Conservation (phyloP, 2,113 vertebrate species). For the Oncorhynchus mykiss region DNA sequence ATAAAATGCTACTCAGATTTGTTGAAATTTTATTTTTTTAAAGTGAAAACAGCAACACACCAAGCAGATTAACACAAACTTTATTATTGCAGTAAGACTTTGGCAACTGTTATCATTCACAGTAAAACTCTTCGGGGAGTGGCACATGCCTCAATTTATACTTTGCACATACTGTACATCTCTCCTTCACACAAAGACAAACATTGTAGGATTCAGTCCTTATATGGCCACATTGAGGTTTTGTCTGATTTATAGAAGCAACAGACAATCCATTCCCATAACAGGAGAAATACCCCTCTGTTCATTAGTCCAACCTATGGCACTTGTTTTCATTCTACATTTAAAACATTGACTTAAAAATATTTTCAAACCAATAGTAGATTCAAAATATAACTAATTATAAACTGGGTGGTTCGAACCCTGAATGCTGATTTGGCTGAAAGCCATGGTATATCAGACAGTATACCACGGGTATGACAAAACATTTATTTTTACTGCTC, state of each 20-base stretch:
- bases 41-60: too few relatives aligned
- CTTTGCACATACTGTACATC: neutral
- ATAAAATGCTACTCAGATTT: too few relatives aligned
- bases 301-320: neutral
- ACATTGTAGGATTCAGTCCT: neutral
- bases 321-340: slow-evolving; percentile 5
- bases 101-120: slow-evolving; percentile 1
- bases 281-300: neutral
- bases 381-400: neutral
- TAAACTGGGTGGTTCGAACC: too few relatives aligned
- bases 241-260: too few relatives aligned
- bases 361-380: neutral
- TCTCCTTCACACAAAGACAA: neutral
- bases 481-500: too few relatives aligned
- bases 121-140: neutral
- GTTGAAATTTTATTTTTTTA: too few relatives aligned
- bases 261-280: neutral
- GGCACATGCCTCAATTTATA: neutral
- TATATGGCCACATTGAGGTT: neutral
- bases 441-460: too few relatives aligned
- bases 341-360: neutral
- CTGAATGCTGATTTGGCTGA: too few relatives aligned
- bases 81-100: slow-evolving; percentile 27
- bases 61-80: neutral
- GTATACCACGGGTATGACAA: too few relatives aligned